Conservation (phyloP, 2,797 vertebrate species). For the Amblyopsis hoosieri region DNA sequence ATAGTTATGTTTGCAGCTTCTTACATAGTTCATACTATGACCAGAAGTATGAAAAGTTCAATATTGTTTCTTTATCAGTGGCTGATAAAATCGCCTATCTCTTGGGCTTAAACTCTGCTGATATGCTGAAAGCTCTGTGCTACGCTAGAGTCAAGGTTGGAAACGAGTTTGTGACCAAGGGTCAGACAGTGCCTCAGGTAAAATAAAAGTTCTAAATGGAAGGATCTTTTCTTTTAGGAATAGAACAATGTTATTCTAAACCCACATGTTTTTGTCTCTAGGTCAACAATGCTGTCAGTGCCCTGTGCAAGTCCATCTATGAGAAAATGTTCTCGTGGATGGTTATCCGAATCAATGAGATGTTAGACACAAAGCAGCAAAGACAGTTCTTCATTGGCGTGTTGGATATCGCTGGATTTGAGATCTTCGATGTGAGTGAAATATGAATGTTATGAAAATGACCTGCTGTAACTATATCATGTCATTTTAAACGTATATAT, state of each 20-base stretch:
- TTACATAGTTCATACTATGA: too few species aligned
- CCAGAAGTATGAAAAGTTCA: too few species aligned
- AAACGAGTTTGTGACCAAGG: constrained; percentile 12
- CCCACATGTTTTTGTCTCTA: too few species aligned
- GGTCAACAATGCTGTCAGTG: constrained; percentile 60
- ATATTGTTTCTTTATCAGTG: neutral
- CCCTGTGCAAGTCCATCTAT: constrained; percentile 86
- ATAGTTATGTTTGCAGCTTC: too few species aligned
- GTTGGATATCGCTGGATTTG: too few species aligned
- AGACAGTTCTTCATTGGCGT: constrained; percentile 78
- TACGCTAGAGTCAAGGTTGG: constrained; percentile 38
- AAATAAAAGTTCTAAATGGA: too few species aligned
- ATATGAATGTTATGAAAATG: too few species aligned
- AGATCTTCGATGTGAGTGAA: too few species aligned
- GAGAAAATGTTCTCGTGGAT: constrained; percentile 96
- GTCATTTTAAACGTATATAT: too few species aligned
- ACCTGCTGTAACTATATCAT: too few species aligned
- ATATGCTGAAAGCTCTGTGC: constrained; percentile 64
- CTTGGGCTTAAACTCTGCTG: constrained; percentile 5
- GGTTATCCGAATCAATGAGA: constrained; percentile 91
- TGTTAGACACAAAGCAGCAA: constrained; percentile 89
- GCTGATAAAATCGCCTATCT: constrained; percentile 7
- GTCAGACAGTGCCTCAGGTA: constrained; percentile 12
- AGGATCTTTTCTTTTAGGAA: too few species aligned
- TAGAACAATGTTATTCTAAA: too few species aligned